Evolutionary conservation across 1,140 invertebrate species (phyloP).

Genomic region (Lasaia peninsularis): DNA sequence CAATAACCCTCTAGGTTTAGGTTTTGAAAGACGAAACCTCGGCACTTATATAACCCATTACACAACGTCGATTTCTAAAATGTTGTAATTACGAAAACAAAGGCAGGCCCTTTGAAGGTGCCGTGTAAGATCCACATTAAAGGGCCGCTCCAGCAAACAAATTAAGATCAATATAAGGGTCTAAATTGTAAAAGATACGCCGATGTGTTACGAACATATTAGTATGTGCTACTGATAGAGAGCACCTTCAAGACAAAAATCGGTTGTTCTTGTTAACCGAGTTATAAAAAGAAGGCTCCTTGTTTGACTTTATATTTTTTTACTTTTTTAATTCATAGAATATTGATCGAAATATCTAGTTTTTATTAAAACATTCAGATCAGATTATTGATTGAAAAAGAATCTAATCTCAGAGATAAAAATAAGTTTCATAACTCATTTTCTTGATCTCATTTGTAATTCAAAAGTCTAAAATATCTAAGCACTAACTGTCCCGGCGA

Average conservation of each 20-base stretch:
- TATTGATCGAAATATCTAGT: no score
- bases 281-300: no score
- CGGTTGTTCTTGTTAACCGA: background rate
- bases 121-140: conserved; percentile 58
- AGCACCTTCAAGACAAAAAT: conserved; percentile 2
- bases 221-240: conserved; percentile 25
- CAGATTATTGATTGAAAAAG: no score
- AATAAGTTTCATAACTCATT: no score
- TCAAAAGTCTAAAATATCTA: no score
- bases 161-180: conserved; percentile 59
- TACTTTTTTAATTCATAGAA: no score
- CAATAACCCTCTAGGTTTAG: background rate
- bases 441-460: no score
- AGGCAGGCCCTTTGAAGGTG: conserved; percentile 44
- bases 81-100: conserved; percentile 59
- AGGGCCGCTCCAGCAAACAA: conserved; percentile 58
- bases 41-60: conserved; percentile 30
- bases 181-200: conserved; percentile 51
- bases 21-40: background rate
- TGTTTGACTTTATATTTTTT: no score
- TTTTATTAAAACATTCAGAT: no score
- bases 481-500: no score
- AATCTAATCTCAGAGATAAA: no score
- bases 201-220: conserved; percentile 54
- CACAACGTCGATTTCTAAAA: conserved; percentile 39